phyloP scores from a whole-genome alignment of 1,140 invertebrate species.

The Drosophila pectinifera region DNA sequence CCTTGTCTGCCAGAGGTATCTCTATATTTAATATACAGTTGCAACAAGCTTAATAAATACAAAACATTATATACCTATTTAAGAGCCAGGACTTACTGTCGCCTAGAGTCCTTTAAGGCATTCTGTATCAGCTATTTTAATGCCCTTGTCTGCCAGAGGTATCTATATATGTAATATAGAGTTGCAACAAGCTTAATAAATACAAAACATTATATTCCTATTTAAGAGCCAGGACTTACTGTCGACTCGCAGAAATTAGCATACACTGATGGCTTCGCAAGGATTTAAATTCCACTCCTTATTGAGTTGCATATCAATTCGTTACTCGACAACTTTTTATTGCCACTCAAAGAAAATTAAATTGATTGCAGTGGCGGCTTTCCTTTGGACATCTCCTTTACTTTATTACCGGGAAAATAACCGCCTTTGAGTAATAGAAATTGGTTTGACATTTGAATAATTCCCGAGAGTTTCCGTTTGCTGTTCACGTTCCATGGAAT shows the following conservation, averaged over 20 bases:
- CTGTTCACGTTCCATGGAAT: slow-evolving; percentile 29
- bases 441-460: slow-evolving; percentile 48
- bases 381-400: background rate
- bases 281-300: slow-evolving; percentile 2
- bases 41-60: background rate
- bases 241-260: background rate
- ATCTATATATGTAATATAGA: background rate
- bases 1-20: too few species aligned
- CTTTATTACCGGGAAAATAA: slow-evolving; percentile 20
- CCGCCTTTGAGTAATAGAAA: slow-evolving; percentile 20
- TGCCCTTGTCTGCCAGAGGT: background rate
- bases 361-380: slow-evolving; percentile 31
- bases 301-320: slow-evolving; percentile 16
- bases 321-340: slow-evolving; percentile 19
- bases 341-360: slow-evolving; percentile 37
- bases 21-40: background rate
- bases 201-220: background rate
- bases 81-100: background rate
- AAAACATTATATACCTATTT: background rate
- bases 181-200: background rate
- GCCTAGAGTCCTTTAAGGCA: background rate
- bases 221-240: background rate
- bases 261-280: background rate
- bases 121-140: background rate
- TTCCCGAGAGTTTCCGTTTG: slow-evolving; percentile 31